These are phyloP conservation scores for Synergus laeviventris DNA, from an alignment of 2,888 invertebrate genomes.

Conservation along the genomic window DNA sequence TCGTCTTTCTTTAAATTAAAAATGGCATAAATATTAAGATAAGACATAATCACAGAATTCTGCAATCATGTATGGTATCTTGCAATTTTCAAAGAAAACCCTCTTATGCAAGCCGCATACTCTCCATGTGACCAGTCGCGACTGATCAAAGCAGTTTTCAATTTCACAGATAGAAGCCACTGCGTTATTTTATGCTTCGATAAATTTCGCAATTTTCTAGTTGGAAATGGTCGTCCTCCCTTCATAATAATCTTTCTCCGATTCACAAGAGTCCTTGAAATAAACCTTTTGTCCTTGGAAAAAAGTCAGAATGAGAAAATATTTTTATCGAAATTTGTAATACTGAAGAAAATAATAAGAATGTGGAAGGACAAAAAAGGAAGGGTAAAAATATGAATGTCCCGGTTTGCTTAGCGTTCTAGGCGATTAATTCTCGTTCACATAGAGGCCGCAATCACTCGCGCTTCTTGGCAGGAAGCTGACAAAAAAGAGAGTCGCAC, in stretches of 20 bases:
- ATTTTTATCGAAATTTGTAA: background rate
- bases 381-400: conserved; percentile 5
- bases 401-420: conserved; percentile 42
- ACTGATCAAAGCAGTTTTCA: background rate
- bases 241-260: background rate
- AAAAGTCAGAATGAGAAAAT: background rate
- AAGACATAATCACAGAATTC: background rate
- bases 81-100: background rate
- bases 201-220: conserved; percentile 9
- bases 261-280: conserved; percentile 3
- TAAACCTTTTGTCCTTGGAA: conserved; percentile 9
- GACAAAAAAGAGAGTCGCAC: conserved; percentile 5
- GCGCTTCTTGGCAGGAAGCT: conserved; percentile 44
- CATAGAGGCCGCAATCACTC: conserved; percentile 43
- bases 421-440: conserved; percentile 52
- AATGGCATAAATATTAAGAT: background rate
- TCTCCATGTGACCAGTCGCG: background rate
- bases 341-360: background rate
- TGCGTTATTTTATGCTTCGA: conserved; percentile 16
- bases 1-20: background rate
- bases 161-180: conserved; percentile 7
- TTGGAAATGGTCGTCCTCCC: conserved; percentile 10
- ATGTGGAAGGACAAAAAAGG: background rate
- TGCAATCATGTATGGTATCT: background rate
- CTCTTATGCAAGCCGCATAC: background rate